Base-by-base conservation (phyloP, 2,797 vertebrate genomes). In the Microhierax caerulescens region DNA sequence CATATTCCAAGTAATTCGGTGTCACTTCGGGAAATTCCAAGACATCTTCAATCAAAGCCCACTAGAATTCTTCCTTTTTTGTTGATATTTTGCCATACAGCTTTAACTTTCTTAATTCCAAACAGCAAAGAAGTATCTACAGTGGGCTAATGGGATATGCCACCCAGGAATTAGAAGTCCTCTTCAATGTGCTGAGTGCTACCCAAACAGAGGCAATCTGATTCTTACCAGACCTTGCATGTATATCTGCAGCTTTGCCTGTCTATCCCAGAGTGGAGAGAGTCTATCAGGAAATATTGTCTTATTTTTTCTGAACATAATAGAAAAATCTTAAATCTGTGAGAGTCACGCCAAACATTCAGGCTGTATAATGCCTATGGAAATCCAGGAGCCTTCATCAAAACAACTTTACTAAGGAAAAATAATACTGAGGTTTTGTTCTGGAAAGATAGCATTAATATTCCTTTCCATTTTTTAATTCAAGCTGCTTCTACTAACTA, bases 51-150 rank as follows among this genome's bases (percentile, higher is more conserved):
- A 17, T 39, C 10, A 77, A 67, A 81, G 22, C 9, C n/a, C 13
- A 81, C 67, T 32, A 87, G 24, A 70, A 75, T 25, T 51, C 8
- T 57, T 74, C 3, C 23, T 70, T 68, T 88, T 37, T 68, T 88
- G 83, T 47, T 1, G 0, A 1, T 72, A 13, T 36, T 72, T 41
- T 76, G 32, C 70, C 1, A 3, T 18, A 30, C 7, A 60, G 3
- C 16, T 78, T 85, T 45, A 54, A 7, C 47, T 45, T 74, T 82
- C 59, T 21, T n/a, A 60, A 45, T 56, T 64, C 24, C 2, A 2
- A 34, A 13, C 25, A 56, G 25, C 10, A 64, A 39, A 60, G 28
- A 81, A 84, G 36, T 28, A 54, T 11, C 34, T 70, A 28, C 37
- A 51, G 28, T 15, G 8, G 13, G 23, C 4, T 48, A 68, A 56